These are phyloP conservation scores for Chlorocebus sabaeus DNA, from an alignment of 2,113 vertebrate species.

Conservation along the genomic window DNA sequence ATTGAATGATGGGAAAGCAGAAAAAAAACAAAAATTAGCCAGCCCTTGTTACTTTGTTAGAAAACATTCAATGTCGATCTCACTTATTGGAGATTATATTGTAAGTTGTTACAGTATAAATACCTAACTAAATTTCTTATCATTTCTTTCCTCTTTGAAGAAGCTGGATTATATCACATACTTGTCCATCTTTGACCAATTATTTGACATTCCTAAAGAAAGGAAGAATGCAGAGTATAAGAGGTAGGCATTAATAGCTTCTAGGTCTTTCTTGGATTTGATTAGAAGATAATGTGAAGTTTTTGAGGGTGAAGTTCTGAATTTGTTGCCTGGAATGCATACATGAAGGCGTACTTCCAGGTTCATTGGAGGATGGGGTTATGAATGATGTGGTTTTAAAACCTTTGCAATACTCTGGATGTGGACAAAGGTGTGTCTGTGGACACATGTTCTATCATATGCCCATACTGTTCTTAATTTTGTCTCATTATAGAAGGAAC, in stretches of 20 bases:
- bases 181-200: constrained; percentile 96
- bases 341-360: not conserved
- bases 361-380: not conserved
- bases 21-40: not conserved
- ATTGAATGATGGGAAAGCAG: not conserved
- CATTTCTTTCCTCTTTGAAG: constrained; percentile 76
- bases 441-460: not conserved
- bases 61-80: not conserved
- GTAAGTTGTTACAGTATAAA: not conserved
- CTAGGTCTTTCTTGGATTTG: not conserved
- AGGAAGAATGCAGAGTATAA: constrained; percentile 98
- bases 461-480: not conserved
- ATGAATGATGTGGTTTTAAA: not conserved
- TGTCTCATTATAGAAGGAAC: not conserved
- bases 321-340: not conserved
- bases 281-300: not conserved
- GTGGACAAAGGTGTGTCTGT: not conserved
- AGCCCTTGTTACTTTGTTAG: not conserved
- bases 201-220: constrained; percentile 98
- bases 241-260: constrained; percentile 82
- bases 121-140: not conserved
- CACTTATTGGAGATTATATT: not conserved
- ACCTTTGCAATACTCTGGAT: not conserved
- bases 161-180: constrained; percentile 98
- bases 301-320: not conserved